A percentile compares a stretch with the other conserved stretches of the same genome.
Conservation (phyloP, 2,888 invertebrate species). For the Malacosoma neustria region DNA sequence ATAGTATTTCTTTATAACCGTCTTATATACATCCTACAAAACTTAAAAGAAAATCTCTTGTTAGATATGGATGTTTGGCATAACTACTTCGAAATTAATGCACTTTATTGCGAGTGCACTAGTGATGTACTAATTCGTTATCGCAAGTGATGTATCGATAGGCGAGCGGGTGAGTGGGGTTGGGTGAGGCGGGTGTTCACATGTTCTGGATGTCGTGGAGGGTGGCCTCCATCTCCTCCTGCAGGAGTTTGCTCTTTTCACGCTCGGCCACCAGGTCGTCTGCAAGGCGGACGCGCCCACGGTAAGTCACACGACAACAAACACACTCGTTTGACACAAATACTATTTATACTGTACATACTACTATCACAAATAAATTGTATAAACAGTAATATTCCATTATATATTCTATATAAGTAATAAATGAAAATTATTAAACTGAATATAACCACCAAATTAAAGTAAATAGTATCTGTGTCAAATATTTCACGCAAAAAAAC, state of each 20-base stretch:
- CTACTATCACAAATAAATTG: too few relatives aligned
- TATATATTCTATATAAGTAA: too few relatives aligned
- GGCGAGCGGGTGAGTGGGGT: slow-evolving; percentile 24
- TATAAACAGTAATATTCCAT: too few relatives aligned
- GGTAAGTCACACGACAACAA: slow-evolving; percentile 56
- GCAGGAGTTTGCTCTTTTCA: slow-evolving; percentile 96
- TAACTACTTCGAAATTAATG: too few relatives aligned
- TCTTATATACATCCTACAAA: too few relatives aligned
- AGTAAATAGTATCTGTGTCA: slow-evolving; percentile 36
- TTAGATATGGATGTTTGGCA: too few relatives aligned
- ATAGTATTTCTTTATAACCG: too few relatives aligned
- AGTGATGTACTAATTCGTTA: slow-evolving; percentile 12
- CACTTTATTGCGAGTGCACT: background rate
- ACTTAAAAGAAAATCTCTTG: too few relatives aligned
- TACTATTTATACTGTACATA: slow-evolving; percentile 2
- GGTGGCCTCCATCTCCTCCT: slow-evolving; percentile 99
- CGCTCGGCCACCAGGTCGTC: slow-evolving; percentile 96
- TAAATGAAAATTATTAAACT: too few relatives aligned
- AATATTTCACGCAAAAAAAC: slow-evolving; percentile 43
- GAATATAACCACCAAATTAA: too few relatives aligned
- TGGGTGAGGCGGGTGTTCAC: slow-evolving; percentile 76
- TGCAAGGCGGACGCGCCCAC: slow-evolving; percentile 77
- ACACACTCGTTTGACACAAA: slow-evolving; percentile 12
- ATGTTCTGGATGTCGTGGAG: slow-evolving; percentile 99
- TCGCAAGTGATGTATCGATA: slow-evolving; percentile 17